phyloP scores from a whole-genome alignment of 2,797 vertebrate species.

The Premnoplex brunnescens region DNA sequence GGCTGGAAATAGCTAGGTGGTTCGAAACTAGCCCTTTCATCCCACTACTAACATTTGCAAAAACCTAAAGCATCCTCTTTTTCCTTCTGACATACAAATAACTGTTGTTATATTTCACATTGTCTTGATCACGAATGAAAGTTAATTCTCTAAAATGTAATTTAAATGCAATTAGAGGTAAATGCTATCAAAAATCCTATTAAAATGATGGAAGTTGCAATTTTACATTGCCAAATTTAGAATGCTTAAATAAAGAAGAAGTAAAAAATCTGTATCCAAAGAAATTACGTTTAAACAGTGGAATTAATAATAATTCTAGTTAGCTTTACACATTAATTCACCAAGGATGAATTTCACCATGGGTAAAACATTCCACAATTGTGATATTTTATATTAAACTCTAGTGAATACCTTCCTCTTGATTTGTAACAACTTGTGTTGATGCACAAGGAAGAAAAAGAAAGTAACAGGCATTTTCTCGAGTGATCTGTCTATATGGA shows the following conservation, averaged over 20 bases:
- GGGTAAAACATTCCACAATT: neutral
- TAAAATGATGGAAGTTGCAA: neutral
- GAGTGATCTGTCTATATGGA: neutral
- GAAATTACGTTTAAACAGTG: neutral
- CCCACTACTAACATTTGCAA: neutral
- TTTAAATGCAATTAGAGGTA: conserved; percentile 16
- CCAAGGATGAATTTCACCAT: neutral
- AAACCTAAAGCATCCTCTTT: neutral
- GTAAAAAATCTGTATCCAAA: neutral
- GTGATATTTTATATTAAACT: neutral
- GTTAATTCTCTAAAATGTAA: neutral
- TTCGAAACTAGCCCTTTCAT: neutral
- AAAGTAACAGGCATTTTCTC: neutral
- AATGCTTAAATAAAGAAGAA: neutral
- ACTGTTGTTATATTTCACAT: neutral
- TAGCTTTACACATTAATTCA: neutral
- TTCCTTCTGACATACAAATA: neutral
- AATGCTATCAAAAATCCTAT: conserved; percentile 3
- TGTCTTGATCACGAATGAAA: neutral
- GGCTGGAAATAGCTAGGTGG: neutral
- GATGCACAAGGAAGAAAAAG: neutral
- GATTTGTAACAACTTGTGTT: conserved; percentile 36
- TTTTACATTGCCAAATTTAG: neutral
- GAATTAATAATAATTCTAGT: neutral
- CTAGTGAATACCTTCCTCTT: neutral